Base-by-base conservation (phyloP, 1,140 invertebrate species). In the Drosophila elegans region DNA sequence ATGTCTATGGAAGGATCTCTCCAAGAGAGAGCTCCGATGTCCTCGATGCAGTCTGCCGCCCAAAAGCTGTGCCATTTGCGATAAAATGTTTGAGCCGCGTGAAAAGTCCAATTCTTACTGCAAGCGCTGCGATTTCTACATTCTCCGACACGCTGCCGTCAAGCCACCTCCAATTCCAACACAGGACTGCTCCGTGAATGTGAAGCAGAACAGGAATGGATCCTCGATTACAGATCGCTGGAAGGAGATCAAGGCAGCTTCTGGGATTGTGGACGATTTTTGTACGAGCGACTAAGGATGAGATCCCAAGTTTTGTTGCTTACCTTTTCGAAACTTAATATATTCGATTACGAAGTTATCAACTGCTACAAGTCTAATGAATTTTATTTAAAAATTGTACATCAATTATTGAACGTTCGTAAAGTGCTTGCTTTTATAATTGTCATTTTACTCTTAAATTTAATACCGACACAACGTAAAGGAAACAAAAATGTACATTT, bases 91-190 rank as follows among this genome's bases (percentile, higher is more conserved):
- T 13, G 49, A 52, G 32, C 49, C 49, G 1, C 32, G 13, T 1
- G 13, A 21, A 0, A 36, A 11, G 10, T 36, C 1, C 1, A 13
- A 36, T 21, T 3, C 2, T 1, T 52, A 52, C 32, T 52, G 49
- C 49, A 52, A 52, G 1, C 49, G 32, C 10, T 52, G 49, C 13
- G 10, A 36, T 12, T 52, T 52, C 21, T 52, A 36, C 13, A 52
- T 52, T 2, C 13, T 3, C 1, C 36, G 2, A 3, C 49, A 52
- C 10, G 49, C 10, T 3, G 49, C 13, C 3, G 49, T 52, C 9
- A 11, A 36, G 13, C 49, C 49, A 0, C 29, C 32, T 36, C 29
- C 48, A 2, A 32, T 49, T 36, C 29, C 48, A 2, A 32, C 32
- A 4, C 27, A 6, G n/a, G 7, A 44, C 1, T 10, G 3, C 3